These are phyloP conservation scores for Delphinapterus leucas DNA, from an alignment of 2,113 vertebrate genomes.

Conservation along the genomic window DNA sequence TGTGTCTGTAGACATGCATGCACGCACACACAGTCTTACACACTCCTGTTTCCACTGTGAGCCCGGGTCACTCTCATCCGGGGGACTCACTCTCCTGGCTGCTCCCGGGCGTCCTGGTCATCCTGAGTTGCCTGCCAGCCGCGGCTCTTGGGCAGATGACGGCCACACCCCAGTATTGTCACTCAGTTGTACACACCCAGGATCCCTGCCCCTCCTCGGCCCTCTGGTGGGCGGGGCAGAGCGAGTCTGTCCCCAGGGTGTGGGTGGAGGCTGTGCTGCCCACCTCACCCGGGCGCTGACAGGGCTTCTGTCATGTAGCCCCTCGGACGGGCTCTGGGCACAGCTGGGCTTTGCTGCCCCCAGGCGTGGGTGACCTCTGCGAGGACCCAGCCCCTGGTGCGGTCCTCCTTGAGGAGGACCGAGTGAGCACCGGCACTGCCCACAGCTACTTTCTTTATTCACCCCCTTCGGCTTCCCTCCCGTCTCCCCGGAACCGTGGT, in stretches of 20 bases:
- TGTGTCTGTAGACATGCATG: rapidly evolving
- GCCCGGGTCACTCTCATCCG: not conserved
- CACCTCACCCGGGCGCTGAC: rapidly evolving
- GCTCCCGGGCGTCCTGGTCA: not conserved
- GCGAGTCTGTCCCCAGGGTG: not conserved
- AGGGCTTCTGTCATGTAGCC: rapidly evolving
- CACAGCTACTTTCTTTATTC: rapidly evolving
- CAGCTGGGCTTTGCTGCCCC: not conserved
- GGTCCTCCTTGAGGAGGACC: no score
- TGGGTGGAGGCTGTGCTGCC: rapidly evolving
- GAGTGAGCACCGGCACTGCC: rapidly evolving
- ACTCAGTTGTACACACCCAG: rapidly evolving
- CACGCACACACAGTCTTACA: rapidly evolving
- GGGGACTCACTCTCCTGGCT: rapidly evolving
- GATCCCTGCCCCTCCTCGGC: not conserved
- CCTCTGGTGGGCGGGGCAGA: rapidly evolving
- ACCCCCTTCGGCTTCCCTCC: not conserved
- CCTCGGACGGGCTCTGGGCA: not conserved
- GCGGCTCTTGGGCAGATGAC: not conserved
- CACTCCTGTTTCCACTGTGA: rapidly evolving
- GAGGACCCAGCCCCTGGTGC: not conserved
- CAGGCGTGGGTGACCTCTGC: rapidly evolving
- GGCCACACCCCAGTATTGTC: rapidly evolving
- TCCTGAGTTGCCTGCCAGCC: not conserved
- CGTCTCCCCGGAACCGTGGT: not conserved